Evolutionary conservation across 2,888 invertebrate species (phyloP).

Genomic region (Heteromyza rotundicornis): DNA sequence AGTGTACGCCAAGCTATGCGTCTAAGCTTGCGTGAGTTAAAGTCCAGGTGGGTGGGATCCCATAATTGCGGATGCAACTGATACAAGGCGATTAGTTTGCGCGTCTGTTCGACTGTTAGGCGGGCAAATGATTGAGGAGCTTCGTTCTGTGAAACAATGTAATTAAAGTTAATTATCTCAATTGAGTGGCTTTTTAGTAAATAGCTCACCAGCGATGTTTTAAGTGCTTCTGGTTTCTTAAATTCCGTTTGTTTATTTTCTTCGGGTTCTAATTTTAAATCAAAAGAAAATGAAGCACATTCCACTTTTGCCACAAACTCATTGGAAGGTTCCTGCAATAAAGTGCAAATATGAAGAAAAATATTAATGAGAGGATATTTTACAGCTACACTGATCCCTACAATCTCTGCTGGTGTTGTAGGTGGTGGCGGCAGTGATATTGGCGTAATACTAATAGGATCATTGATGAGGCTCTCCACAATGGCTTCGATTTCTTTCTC

Average conservation of each 20-base stretch:
- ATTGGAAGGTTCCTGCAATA: neutral
- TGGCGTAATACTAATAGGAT: too few species aligned
- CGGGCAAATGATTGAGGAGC: conserved; percentile 23
- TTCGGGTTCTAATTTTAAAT: neutral
- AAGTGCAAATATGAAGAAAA: neutral
- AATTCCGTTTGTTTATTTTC: neutral
- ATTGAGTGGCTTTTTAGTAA: too few species aligned
- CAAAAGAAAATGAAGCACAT: neutral
- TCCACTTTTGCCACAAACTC: neutral
- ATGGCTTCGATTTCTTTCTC: too few species aligned
- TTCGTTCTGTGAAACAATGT: neutral
- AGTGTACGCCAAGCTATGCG: conserved; percentile 46
- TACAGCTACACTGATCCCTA: too few species aligned
- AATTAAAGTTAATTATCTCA: too few species aligned
- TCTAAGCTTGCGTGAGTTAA: conserved; percentile 38
- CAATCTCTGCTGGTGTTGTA: neutral
- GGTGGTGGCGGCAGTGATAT: neutral
- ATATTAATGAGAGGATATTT: too few species aligned
- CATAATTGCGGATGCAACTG: conserved; percentile 42
- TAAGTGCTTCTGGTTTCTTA: neutral
- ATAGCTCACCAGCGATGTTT: neutral
- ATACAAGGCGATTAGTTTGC: conserved; percentile 43
- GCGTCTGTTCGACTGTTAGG: conserved; percentile 37
- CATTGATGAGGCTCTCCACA: too few species aligned
- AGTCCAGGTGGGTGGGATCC: conserved; percentile 52